Conservation (phyloP, 2,888 invertebrate genomes). For the Norana najaformis region DNA sequence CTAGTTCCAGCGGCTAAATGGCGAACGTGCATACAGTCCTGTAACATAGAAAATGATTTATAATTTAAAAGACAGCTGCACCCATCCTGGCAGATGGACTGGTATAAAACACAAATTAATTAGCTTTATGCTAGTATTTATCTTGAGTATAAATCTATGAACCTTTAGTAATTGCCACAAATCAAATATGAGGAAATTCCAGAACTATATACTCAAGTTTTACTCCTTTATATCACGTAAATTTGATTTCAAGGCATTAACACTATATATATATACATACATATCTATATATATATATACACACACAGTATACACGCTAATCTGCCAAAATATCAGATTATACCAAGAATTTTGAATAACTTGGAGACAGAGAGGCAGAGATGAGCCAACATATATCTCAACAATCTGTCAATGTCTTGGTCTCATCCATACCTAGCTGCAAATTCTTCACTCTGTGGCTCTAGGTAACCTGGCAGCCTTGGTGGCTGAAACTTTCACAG, state of each 20-base stretch:
- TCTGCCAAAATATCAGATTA: neutral
- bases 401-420: too few species aligned
- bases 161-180: neutral
- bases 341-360: neutral
- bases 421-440: too few species aligned
- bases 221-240: too few species aligned
- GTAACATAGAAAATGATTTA: constrained; percentile 38
- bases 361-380: too few species aligned
- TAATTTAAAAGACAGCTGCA: neutral
- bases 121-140: neutral
- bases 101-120: neutral
- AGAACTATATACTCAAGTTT: too few species aligned
- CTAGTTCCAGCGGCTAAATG: constrained; percentile 91
- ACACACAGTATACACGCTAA: neutral
- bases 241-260: too few species aligned
- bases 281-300: neutral
- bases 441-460: too few species aligned
- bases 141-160: neutral
- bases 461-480: too few species aligned
- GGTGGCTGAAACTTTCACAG: too few species aligned
- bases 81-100: neutral
- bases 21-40: constrained; percentile 71
- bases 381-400: too few species aligned
- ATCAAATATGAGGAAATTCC: too few species aligned
- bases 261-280: too few species aligned